Conservation (phyloP, 2,113 vertebrate species). For the Holacanthus passer region DNA sequence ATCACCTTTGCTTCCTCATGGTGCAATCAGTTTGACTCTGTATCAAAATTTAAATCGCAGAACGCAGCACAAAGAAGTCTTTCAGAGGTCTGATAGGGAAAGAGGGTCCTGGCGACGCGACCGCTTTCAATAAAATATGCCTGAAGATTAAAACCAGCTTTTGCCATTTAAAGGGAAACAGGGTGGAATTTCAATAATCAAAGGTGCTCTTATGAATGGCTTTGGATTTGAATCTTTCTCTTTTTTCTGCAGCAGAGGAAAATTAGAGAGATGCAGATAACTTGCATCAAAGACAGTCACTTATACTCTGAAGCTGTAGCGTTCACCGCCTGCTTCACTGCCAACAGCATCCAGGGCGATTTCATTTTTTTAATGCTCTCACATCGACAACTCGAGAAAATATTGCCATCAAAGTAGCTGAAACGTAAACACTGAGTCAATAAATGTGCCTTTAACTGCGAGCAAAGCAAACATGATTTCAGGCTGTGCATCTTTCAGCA, state of each 20-base stretch:
- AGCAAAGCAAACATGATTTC: conserved; percentile 39
- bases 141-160: conserved; percentile 71
- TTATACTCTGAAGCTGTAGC: conserved; percentile 37
- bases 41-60: conserved; percentile 73
- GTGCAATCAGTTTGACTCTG: conserved; percentile 71
- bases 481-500: conserved; percentile 20
- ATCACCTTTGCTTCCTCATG: conserved; percentile 72
- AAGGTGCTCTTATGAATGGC: conserved; percentile 49
- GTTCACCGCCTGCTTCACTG: not conserved
- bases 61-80: conserved; percentile 68
- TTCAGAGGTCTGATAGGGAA: conserved; percentile 64
- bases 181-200: conserved; percentile 63
- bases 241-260: conserved; percentile 15
- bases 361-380: conserved; percentile 35
- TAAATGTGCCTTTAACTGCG: conserved; percentile 31
- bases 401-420: conserved; percentile 2
- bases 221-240: conserved; percentile 32
- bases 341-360: conserved; percentile 2
- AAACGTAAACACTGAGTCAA: conserved; percentile 29
- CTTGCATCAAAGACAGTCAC: conserved; percentile 48
- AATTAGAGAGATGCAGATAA: conserved; percentile 57
- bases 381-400: conserved; percentile 25
- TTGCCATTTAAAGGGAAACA: conserved; percentile 56
- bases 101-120: conserved; percentile 39
- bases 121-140: conserved; percentile 64